phyloP scores from a whole-genome alignment of 2,113 vertebrate genomes.

The Oenanthe oenanthe region DNA sequence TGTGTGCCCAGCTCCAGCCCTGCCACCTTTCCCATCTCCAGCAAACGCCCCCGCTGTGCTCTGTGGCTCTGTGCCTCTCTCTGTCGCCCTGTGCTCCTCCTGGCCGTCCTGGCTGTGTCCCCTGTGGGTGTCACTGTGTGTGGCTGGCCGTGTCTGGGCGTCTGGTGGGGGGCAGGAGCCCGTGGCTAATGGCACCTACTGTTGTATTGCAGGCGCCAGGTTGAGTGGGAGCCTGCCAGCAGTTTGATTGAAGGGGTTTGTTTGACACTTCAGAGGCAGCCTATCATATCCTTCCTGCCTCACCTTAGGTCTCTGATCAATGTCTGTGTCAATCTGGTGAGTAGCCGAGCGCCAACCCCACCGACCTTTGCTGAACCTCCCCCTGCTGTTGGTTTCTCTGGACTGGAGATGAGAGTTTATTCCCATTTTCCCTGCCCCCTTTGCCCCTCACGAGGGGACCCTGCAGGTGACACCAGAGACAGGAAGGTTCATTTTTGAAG shows the following conservation, averaged over 20 bases:
- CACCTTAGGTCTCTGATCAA: constrained; percentile 99
- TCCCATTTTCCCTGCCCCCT: constrained; percentile 15
- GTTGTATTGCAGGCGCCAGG: constrained; percentile 93
- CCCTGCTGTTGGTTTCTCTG: constrained; percentile 73
- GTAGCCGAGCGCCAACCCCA: constrained; percentile 71
- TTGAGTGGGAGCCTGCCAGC: constrained; percentile 99
- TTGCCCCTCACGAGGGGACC: constrained; percentile 18
- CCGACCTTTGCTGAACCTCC: constrained; percentile 61
- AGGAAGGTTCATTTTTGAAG: constrained; percentile 77
- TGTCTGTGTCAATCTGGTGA: constrained; percentile 98
- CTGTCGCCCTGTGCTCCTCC: constrained; percentile 32
- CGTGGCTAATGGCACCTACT: constrained; percentile 74
- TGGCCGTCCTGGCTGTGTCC: constrained; percentile 29
- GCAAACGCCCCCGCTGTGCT: background rate
- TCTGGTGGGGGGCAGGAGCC: constrained; percentile 61
- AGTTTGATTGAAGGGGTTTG: constrained; percentile 99
- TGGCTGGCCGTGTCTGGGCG: constrained; percentile 54
- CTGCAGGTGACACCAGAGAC: constrained; percentile 64
- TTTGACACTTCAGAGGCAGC: constrained; percentile 98
- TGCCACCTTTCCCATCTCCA: constrained; percentile 20
- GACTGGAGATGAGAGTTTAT: constrained; percentile 65
- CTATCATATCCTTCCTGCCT: constrained; percentile 98
- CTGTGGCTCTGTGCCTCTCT: constrained; percentile 53
- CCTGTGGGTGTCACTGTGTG: constrained; percentile 64
- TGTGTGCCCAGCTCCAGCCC: background rate